These are phyloP conservation scores for Myotis brandtii DNA, from an alignment of 2,113 vertebrate species.

Conservation along the genomic window DNA sequence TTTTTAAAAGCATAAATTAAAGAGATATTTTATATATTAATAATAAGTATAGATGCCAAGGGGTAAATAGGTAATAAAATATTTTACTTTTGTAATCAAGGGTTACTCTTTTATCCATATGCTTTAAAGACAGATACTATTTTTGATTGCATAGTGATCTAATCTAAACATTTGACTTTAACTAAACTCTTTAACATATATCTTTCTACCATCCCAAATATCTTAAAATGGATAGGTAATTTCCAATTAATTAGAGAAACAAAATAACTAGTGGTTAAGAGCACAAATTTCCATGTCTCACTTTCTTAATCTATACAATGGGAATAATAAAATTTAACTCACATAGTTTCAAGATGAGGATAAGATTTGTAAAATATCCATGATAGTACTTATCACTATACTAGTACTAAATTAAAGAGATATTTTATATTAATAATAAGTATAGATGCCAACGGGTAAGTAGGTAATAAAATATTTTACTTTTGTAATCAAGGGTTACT, in stretches of 20 bases:
- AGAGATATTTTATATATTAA: not conserved
- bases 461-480: not conserved
- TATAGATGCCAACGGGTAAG: not conserved
- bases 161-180: not conserved
- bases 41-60: not conserved
- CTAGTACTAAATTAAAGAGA: no score
- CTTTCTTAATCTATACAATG: not conserved
- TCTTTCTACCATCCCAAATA: not conserved
- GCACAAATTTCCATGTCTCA: not conserved
- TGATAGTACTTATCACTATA: not conserved
- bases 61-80: not conserved
- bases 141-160: not conserved
- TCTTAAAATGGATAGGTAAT: not conserved
- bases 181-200: not conserved
- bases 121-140: not conserved
- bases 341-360: not conserved
- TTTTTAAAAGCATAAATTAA: not conserved
- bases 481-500: not conserved
- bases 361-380: not conserved
- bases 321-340: not conserved
- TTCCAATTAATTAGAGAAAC: not conserved
- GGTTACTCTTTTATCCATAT: not conserved
- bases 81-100: not conserved
- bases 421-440: conserved; percentile 10
- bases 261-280: not conserved